Base-by-base conservation (phyloP, 2,797 vertebrate species). In the Hoplostethus mediterraneus region DNA sequence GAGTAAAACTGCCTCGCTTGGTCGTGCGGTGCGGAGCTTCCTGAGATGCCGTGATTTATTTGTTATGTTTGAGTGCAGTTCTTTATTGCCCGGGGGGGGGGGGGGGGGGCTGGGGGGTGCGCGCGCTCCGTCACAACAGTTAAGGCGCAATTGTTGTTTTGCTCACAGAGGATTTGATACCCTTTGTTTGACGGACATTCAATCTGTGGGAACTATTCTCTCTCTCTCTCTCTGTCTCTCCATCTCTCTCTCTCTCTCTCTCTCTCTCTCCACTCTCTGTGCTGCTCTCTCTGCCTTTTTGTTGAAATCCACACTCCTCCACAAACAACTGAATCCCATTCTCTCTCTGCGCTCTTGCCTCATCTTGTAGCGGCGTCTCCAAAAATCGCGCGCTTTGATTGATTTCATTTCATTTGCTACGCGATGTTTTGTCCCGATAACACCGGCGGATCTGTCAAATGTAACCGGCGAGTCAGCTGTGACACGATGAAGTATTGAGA, bases 141-240 rank as follows among this genome's bases (percentile, higher is more conserved):
- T 90, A 88, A 91, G 77, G 77, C 83, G 81, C 87, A 87, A 93
- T 90, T 84, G 87, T 87, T 90, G 77, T 92, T 91, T 92, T 87
- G 77, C 87, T 83, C 80, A 78, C 74, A 73, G 73, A 83, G 85
- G 89, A 91, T 78, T 88, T 80, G 83, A 92, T 90, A 83, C 61
- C 77, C 83, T 89, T 84, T 81, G 88, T 90, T 79, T 87, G 83
- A 86, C 83, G 77, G 90, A 90, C 89, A 90, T 89, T 90, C 67
- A 86, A 88, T 92, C 89, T 86, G 79, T 87, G 80, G 84, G 87
- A 91, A 88, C 80, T 63, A 65, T 53, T 82, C 63, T 78, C 74
- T 53, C 77, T 75, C 77, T 75, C 73, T 80, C 73, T 65, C 71
- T 77, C 76, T 63, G 33, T 57, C 47, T 63, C 53, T 70, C 33